Base-by-base conservation (phyloP, 2,888 invertebrate genomes). In the Polydrusus pterygomalis region DNA sequence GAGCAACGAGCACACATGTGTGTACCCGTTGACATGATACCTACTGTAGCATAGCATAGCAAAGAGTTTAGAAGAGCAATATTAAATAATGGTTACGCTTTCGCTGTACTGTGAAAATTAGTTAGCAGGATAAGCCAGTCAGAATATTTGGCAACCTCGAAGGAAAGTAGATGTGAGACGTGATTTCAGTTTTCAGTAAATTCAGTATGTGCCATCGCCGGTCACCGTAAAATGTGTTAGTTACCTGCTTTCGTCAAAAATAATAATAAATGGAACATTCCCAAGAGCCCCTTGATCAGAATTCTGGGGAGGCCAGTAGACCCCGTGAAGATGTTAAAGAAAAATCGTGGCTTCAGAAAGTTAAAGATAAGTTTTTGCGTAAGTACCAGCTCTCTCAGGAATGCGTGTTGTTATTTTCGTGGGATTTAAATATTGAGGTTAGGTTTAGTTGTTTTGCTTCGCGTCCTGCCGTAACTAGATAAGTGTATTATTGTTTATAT, bases 341-440 rank as follows among this genome's bases (percentile, higher is more conserved):
- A 47, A 51, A 69, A 38, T 17, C 63, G 5, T 56, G 69, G 58
- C n/a, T 79, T 11, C 77, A 73, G 58, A 80, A 80, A 79, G 70
- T 82, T 18, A 82, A 81, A 75, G 76, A 80, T 15, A 81, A 81
- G 72, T 73, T 80, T 76, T 74, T 80, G 60, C 82, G 83, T 82
- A 78, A 82, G 83, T 83, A 68, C 34, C 15, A 56, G 54, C 47
- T 60, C 74, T 74, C 56, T 30, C n/a, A 43, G n/a, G 43, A 13
- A 13, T 43, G n/a, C n/a, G 2, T 43, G n/a, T 43, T 43, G 3
- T 13, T 43, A n/a, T 43, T 43, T 43, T 43, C n/a, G n/a, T 47
- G n/a, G 56, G 13, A 40, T 58, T 17, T n/a, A 40, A 25, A n/a
- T 8, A 11, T 60, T 38, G 58, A 17, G 58, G 17, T 38, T 60